Evolutionary conservation across 2,888 invertebrate species (phyloP).

Genomic region (Dryobota labecula): DNA sequence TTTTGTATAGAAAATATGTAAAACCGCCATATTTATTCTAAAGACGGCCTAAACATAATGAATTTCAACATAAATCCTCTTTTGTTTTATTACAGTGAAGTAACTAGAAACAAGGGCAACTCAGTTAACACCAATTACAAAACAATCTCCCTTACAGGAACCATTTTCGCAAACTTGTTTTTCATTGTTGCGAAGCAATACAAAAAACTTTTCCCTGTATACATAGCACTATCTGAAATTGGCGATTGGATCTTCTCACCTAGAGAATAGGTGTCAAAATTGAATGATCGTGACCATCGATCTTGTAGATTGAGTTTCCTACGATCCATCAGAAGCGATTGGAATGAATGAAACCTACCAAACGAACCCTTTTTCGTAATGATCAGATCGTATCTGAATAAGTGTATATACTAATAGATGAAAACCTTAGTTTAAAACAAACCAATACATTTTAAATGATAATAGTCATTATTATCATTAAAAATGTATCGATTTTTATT

Average conservation of each 20-base stretch:
- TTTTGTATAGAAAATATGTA: too few relatives aligned
- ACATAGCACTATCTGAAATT: conserved; percentile 24
- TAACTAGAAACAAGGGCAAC: conserved; percentile 31
- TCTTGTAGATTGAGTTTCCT: conserved; percentile 49
- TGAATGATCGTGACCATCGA: conserved; percentile 55
- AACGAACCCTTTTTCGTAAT: conserved; percentile 54
- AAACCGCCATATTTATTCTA: too few relatives aligned
- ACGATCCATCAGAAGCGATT: conserved; percentile 56
- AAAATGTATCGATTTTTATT: not conserved
- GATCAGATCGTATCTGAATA: conserved; percentile 46
- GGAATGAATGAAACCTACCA: conserved; percentile 55
- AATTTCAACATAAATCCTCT: conserved; percentile 30
- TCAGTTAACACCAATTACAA: conserved; percentile 53
- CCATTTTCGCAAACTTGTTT: conserved; percentile 48
- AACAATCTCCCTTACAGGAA: conserved; percentile 48
- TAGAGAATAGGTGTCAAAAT: conserved; percentile 54
- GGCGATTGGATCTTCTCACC: conserved; percentile 27
- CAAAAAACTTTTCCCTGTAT: conserved; percentile 32
- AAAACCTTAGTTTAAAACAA: conserved; percentile 6
- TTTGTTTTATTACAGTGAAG: conserved; percentile 39
- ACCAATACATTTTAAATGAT: too few relatives aligned
- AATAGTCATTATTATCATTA: not conserved
- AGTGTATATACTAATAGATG: conserved; percentile 28
- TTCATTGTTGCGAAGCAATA: conserved; percentile 42
- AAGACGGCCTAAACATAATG: conserved; percentile 23